Evolutionary conservation across 2,888 invertebrate genomes (phyloP).

Genomic region (Nephrocerus scutellatus): DNA sequence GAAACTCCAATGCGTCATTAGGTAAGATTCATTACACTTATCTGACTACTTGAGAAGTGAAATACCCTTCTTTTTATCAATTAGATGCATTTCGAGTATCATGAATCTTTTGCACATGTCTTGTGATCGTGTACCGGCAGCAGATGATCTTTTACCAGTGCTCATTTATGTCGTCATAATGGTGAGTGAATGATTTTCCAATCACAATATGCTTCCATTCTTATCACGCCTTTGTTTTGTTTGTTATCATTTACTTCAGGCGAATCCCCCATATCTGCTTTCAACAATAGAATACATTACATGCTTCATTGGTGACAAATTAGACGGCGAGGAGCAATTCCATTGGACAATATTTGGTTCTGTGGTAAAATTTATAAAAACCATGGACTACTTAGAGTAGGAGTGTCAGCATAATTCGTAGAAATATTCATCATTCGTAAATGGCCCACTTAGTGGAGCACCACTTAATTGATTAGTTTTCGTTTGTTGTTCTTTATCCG

Average conservation of each 20-base stretch:
- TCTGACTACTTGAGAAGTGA: neutral
- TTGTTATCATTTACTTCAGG: slow-evolving; percentile 60
- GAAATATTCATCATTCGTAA: slow-evolving; percentile 6
- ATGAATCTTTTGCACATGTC: slow-evolving; percentile 88
- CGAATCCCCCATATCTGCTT: slow-evolving; percentile 87
- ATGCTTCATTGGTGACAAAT: slow-evolving; percentile 76
- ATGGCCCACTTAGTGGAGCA: too few relatives aligned
- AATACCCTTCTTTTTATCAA: neutral
- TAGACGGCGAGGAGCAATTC: slow-evolving; percentile 88
- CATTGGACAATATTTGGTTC: slow-evolving; percentile 99
- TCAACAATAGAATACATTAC: slow-evolving; percentile 95
- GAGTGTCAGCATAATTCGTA: too few relatives aligned
- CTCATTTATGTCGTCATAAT: slow-evolving; percentile 93
- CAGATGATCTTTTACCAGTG: slow-evolving; percentile 94
- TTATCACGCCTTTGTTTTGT: too few relatives aligned
- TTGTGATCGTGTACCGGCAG: slow-evolving; percentile 72
- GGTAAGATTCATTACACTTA: slow-evolving; percentile 28
- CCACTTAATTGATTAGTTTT: too few relatives aligned
- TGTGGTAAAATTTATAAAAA: slow-evolving; percentile 96
- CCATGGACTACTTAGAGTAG: slow-evolving; percentile 57
- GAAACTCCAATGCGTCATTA: slow-evolving; percentile 55
- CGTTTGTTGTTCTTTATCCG: too few relatives aligned
- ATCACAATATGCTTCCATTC: neutral
- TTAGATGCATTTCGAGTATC: slow-evolving; percentile 80
- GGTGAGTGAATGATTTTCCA: too few relatives aligned